Conservation (phyloP, 2,113 vertebrate species). For the Phaethornis superciliosus region DNA sequence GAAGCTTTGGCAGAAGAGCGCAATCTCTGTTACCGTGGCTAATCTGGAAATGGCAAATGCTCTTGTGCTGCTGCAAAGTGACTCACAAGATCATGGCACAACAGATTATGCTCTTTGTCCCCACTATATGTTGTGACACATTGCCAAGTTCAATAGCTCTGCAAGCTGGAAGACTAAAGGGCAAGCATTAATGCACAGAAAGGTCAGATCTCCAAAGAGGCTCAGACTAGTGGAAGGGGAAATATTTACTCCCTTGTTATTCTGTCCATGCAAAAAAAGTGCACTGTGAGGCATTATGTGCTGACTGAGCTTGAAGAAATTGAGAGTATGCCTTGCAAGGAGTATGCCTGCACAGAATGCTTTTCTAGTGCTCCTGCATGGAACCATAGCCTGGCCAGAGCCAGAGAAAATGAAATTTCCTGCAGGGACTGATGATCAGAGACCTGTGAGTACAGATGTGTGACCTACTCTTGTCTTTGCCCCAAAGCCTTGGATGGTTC, state of each 20-base stretch:
- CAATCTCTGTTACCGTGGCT: neutral
- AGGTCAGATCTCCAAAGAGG: neutral
- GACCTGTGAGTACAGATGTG: fast-evolving
- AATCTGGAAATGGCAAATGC: neutral
- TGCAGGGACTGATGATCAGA: neutral
- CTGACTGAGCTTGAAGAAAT: neutral
- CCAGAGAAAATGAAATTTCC: neutral
- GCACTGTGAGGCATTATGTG: neutral
- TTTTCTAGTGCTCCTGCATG: neutral
- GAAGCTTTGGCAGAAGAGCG: neutral
- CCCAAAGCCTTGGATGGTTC: neutral
- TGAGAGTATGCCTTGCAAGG: neutral
- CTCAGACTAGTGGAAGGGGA: neutral
- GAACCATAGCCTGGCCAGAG: neutral
- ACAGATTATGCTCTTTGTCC: constrained; percentile 12
- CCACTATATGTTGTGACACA: constrained; percentile 2
- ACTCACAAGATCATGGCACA: constrained; percentile 13
- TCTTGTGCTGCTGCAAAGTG: neutral
- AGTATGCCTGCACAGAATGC: neutral
- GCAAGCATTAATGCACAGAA: neutral
- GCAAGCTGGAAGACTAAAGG: constrained; percentile 31
- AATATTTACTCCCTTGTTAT: neutral
- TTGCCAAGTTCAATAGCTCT: constrained; percentile 7
- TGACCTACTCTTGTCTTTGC: neutral
- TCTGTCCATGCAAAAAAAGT: neutral